Evolutionary conservation across 2,888 invertebrate genomes (phyloP).

Genomic region (Lasioglossum calceatum): DNA sequence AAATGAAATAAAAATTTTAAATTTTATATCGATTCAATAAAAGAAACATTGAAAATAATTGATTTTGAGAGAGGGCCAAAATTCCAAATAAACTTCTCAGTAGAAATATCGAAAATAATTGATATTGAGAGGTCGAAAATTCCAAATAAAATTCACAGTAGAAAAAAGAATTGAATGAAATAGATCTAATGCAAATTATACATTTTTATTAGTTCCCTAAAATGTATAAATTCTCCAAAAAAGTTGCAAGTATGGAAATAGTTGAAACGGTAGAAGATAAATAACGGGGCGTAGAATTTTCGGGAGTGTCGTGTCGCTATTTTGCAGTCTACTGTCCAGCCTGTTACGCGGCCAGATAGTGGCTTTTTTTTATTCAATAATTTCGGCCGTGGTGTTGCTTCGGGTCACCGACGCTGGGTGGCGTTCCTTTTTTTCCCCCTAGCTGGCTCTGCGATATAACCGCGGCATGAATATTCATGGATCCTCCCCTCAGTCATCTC

Average conservation of each 20-base stretch:
- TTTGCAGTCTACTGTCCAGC: not conserved
- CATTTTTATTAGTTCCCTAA: not conserved
- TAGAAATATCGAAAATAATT: too few relatives aligned
- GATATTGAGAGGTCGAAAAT: too few relatives aligned
- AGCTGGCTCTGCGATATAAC: conserved; percentile 53
- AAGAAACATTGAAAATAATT: too few relatives aligned
- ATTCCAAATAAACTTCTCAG: not conserved
- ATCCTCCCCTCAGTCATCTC: conserved; percentile 57
- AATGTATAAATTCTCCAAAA: not conserved
- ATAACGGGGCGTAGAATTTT: not conserved
- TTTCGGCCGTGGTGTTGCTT: conserved; percentile 7
- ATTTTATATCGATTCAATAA: not conserved
- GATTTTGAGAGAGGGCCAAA: not conserved
- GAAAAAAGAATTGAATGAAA: too few relatives aligned
- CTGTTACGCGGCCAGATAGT: not conserved
- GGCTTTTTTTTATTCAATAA: conserved; percentile 4
- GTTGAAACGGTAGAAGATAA: not conserved
- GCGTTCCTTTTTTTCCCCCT: conserved; percentile 24
- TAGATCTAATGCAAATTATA: not conserved
- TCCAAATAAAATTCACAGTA: not conserved
- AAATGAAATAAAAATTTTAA: not conserved
- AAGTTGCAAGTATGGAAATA: not conserved
- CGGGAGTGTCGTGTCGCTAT: not conserved
- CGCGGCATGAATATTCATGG: conserved; percentile 77
- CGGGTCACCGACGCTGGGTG: not conserved